A percentile compares a stretch with the other conserved stretches of the same genome.
Evolutionary conservation across 2,888 invertebrate genomes (phyloP).

Genomic region (Strigamia maritima): DNA sequence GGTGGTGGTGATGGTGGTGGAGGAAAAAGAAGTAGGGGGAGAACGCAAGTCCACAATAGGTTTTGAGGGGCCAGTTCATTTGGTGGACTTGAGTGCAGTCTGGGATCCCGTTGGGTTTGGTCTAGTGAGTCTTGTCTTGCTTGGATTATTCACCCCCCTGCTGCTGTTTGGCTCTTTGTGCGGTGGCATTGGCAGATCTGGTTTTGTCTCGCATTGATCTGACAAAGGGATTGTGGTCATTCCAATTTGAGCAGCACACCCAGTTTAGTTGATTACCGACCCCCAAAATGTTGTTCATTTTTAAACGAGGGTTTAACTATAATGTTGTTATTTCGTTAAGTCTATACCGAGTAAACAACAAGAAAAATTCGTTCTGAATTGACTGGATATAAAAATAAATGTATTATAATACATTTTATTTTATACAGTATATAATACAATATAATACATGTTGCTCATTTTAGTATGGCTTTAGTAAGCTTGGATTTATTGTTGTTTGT

Average conservation of each 20-base stretch:
- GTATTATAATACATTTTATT: too few relatives aligned
- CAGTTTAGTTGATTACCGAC: constrained; percentile 25
- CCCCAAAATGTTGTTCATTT: constrained; percentile 27
- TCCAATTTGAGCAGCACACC: constrained; percentile 32
- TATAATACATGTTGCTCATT: not conserved
- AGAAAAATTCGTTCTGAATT: too few relatives aligned
- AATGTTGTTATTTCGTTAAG: not conserved
- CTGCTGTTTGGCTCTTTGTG: constrained; percentile 34
- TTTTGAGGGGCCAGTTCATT: constrained; percentile 33
- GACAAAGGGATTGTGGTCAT: constrained; percentile 30
- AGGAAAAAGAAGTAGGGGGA: constrained; percentile 1
- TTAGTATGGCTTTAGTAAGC: not conserved
- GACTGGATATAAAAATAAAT: too few relatives aligned
- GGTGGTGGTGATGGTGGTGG: constrained; percentile 22
- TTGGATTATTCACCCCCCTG: constrained; percentile 34
- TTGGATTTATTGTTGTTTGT: not conserved
- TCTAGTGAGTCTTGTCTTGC: constrained; percentile 32
- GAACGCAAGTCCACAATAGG: constrained; percentile 22
- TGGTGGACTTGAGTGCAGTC: constrained; percentile 34
- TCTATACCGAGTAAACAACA: not conserved
- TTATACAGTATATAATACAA: not conserved
- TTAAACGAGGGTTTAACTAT: constrained; percentile 3
- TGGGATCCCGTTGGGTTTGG: constrained; percentile 33
- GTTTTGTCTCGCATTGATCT: constrained; percentile 30
- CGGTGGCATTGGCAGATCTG: constrained; percentile 31